Evolutionary conservation across 1,140 invertebrate species (phyloP).

Genomic region (Bombus consobrinus): DNA sequence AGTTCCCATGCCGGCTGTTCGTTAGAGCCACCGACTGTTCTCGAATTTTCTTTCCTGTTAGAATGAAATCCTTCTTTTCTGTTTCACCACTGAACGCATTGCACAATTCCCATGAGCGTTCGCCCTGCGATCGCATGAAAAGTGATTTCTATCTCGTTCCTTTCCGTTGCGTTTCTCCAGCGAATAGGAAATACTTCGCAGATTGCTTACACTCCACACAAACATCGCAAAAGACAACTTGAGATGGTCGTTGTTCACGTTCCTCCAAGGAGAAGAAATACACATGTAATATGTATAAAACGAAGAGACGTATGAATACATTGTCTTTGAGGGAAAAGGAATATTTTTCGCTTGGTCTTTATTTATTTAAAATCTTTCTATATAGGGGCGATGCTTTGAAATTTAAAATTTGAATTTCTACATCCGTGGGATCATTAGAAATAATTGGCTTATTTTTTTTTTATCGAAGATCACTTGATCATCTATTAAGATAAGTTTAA

Average conservation of each 20-base stretch:
- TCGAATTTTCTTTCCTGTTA: constrained; percentile 33
- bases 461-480: no score
- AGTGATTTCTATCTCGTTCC: constrained; percentile 4
- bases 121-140: neutral
- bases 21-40: constrained; percentile 24
- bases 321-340: neutral
- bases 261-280: neutral
- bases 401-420: neutral
- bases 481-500: neutral
- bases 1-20: constrained; percentile 11
- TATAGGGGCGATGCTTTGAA: neutral
- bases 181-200: neutral
- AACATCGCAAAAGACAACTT: neutral
- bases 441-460: no score
- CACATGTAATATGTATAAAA: neutral
- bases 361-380: neutral
- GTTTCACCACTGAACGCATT: neutral
- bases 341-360: neutral
- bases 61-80: constrained; percentile 23
- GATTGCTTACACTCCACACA: neutral
- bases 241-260: neutral
- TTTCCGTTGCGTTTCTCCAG: neutral
- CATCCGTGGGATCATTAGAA: neutral
- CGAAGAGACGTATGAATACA: neutral
- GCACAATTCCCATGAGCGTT: constrained; percentile 11